Conservation (phyloP, 1,140 invertebrate species). For the Pachypsylla venusta region DNA sequence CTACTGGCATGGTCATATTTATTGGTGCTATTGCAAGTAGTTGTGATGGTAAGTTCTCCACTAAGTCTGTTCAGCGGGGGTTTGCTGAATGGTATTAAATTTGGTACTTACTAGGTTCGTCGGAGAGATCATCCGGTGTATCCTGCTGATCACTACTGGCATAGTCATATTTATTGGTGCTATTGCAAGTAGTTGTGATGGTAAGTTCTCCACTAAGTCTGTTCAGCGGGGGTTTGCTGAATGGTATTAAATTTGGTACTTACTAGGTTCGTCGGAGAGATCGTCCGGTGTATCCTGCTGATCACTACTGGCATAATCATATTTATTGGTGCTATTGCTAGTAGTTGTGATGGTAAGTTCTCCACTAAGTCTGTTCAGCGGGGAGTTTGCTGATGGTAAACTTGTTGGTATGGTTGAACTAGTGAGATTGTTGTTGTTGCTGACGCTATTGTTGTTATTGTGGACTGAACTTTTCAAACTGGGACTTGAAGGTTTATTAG, state of each 20-base stretch:
- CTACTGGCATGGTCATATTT: constrained; percentile 18
- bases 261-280: constrained; percentile 63
- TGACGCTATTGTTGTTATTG: constrained; percentile 16
- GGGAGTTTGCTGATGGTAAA: background rate
- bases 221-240: too few relatives aligned
- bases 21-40: constrained; percentile 29
- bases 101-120: constrained; percentile 59
- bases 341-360: constrained; percentile 66
- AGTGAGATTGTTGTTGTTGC: constrained; percentile 17
- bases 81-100: too few relatives aligned
- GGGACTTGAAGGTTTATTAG: background rate
- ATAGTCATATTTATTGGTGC: constrained; percentile 15
- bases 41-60: constrained; percentile 61
- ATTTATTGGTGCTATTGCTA: constrained; percentile 15
- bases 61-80: constrained; percentile 38
- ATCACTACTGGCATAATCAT: constrained; percentile 18
- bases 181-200: constrained; percentile 45
- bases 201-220: constrained; percentile 60
- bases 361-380: constrained; percentile 42
- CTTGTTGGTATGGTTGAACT: constrained; percentile 16
- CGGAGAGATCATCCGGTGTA: constrained; percentile 43
- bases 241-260: too few relatives aligned
- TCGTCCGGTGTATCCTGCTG: constrained; percentile 32
- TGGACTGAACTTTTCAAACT: background rate
- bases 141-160: constrained; percentile 20